phyloP scores from a whole-genome alignment of 2,113 vertebrate species.

The Grus americana region DNA sequence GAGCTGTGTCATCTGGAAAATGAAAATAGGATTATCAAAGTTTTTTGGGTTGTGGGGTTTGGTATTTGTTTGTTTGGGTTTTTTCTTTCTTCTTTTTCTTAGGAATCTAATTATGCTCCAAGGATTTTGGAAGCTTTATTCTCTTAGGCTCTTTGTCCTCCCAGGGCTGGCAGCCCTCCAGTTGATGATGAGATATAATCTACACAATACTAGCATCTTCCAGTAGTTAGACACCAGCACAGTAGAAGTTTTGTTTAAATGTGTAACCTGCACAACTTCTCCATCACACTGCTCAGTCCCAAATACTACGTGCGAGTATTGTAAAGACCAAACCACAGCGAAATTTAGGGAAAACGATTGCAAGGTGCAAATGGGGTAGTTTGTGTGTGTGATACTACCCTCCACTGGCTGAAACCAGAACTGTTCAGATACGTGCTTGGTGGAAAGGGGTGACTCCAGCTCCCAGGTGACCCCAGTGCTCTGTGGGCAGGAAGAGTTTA shows the following conservation, averaged over 20 bases:
- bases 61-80: too few species aligned
- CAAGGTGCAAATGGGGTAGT: not conserved
- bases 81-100: not conserved
- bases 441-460: not conserved
- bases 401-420: not conserved
- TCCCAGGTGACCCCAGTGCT: not conserved
- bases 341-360: not conserved
- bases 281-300: not conserved
- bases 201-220: not conserved
- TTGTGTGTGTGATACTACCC: not conserved
- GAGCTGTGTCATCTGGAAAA: not conserved
- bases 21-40: not conserved
- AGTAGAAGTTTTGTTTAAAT: not conserved
- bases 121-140: not conserved
- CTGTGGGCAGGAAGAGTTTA: not conserved
- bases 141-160: not conserved
- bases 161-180: not conserved
- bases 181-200: not conserved
- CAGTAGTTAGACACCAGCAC: not conserved
- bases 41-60: not conserved
- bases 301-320: fast-evolving
- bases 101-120: not conserved
- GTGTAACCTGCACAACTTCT: not conserved
- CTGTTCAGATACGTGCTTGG: not conserved
- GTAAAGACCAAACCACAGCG: not conserved